Evolutionary conservation across 2,113 vertebrate genomes (phyloP), one percentile per base, ranked within the genome.

Genomic region (Hassar affinis): DNA sequence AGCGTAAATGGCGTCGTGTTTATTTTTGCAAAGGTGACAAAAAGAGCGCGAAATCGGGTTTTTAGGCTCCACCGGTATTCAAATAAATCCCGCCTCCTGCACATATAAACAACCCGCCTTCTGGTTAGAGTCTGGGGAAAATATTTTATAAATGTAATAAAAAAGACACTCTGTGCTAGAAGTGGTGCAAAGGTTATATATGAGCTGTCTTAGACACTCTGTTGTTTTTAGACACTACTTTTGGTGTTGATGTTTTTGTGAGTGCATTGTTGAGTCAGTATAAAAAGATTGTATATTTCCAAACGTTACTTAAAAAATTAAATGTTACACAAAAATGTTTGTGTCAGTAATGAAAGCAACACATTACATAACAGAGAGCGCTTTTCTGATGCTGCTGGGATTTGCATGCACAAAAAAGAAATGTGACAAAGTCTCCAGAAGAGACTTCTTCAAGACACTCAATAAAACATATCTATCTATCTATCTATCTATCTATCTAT

Each of bases 1-100:
- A 18, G 56, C 10, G 47, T 51, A 54, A 35, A 27, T 27, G 14
- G 6, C 20, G 42, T 30, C 17, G 52, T 52, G 45, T 84, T 79
- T 84, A 56, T 49, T 79, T 84, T 71, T 52, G n/a, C 3, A 80
- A 47, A 61, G 64, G n/a, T 0, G 17, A 17, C 22, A 4, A 61
- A 84, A 84, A 84, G 83, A 84, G 76, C 83, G 83, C 38, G 83
- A 84, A 84, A 78, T 49, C 45, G 51, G 7, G 30, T 68, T 25
- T 64, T 12, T 59, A 10, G 33, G 7, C 45, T 25, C 9, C 42
- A 11, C 11, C 27, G 47, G 59, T 62, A 64, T 64, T 47, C 35
- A 64, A 17, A 62, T 27, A 51, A 64, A 66, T 42, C 66, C 74
- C 51, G 27, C 72, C 49, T 54, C 72, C 49, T 33, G 27, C 15